Base-by-base conservation (phyloP, 2,797 vertebrate genomes). In the Lindbergichthys nudifrons region DNA sequence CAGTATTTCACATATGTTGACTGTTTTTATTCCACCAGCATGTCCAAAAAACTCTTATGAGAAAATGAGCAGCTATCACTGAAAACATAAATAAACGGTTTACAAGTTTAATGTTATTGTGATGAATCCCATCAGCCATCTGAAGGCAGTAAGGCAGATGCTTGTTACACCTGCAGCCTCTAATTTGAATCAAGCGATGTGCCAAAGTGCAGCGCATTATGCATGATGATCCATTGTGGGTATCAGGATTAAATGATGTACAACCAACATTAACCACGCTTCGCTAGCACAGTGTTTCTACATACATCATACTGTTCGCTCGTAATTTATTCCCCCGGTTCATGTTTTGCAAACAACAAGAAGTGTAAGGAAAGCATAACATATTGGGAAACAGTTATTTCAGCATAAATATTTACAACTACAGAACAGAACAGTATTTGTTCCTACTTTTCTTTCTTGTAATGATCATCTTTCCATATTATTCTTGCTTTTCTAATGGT, bases 231-330 rank as follows among this genome's bases (percentile, higher is more conserved):
- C 67, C 65, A 73, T 74, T 70, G 72, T 79, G 46, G 58, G 64
- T 61, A 41, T 69, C 51, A 66, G 59, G n/a, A 81, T 65, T 73
- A 80, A 64, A 82, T 77, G 65, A 84, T 85, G 77, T 61, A 70
- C 58, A 69, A 65, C 65, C 77, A 43, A 9, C 52, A 53, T 18
- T 4, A 47, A 59, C 42, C 52, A 61, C 13, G 63, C 26, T 42
- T 19, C 68, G 70, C 53, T 71, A 63, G 69, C 10, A 23, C 16
- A 30, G 32, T 30, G 52, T 15, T 13, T 71, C 54, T 41, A 10
- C 19, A 47, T 67, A 26, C 51, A 63, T 72, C 54, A 51, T 18
- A 50, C 42, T 13, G 50, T 48, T 61, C 3, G 1, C 42, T 68
- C 39, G 36, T 77, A 15, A 57, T 74, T 63, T 41, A 69, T 47